Percentiles rank a stretch among this genome's conserved stretches.
These are phyloP conservation scores for Sturnus vulgaris DNA, from an alignment of 2,113 vertebrate genomes.

Conservation along the genomic window DNA sequence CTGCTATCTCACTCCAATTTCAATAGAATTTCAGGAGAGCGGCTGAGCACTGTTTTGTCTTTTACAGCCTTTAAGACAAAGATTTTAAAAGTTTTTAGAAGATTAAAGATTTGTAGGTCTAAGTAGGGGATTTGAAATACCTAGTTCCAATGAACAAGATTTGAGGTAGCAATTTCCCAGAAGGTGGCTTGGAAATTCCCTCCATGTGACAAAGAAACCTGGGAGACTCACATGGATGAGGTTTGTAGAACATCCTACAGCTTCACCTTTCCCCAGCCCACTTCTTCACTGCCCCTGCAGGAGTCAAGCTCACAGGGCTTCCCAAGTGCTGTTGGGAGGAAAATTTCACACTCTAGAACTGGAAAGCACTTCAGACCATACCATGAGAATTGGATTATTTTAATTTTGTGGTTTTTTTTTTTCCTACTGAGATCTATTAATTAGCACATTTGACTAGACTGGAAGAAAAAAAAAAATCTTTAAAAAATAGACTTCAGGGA, in stretches of 20 bases:
- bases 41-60: neutral
- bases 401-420: neutral
- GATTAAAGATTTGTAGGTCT: neutral
- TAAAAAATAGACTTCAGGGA: neutral
- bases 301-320: neutral
- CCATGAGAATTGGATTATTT: neutral
- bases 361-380: neutral
- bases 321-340: neutral
- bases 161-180: neutral
- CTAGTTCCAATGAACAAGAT: neutral
- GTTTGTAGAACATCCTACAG: neutral
- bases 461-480: neutral
- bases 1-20: neutral
- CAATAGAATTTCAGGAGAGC: neutral
- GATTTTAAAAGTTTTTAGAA: neutral
- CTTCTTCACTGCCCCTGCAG: no score
- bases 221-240: neutral
- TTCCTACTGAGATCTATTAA: neutral
- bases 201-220: neutral
- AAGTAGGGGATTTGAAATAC: neutral
- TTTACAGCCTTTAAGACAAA: neutral
- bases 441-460: neutral
- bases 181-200: neutral
- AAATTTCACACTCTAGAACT: neutral
- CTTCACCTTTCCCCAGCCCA: neutral